phyloP scores from a whole-genome alignment of 2,113 vertebrate species.

The Actenoides hombroni region DNA sequence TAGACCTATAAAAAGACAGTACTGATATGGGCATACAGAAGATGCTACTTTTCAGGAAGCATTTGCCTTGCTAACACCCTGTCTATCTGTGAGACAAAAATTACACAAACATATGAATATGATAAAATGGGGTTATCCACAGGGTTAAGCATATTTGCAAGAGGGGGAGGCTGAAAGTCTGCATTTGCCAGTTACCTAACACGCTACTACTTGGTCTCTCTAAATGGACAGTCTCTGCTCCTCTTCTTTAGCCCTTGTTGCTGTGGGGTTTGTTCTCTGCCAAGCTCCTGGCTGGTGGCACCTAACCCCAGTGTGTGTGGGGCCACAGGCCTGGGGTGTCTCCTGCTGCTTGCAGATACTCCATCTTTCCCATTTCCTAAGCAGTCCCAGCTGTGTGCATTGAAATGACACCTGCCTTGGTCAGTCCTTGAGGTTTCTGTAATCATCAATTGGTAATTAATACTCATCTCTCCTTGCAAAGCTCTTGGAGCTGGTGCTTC shows the following conservation, averaged over 20 bases:
- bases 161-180: constrained; percentile 48
- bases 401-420: background rate
- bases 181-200: constrained; percentile 37
- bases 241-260: background rate
- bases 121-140: constrained; percentile 44
- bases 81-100: constrained; percentile 61
- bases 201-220: background rate
- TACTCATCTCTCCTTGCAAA: background rate
- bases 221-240: background rate
- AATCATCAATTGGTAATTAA: background rate
- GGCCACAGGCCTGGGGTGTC: background rate
- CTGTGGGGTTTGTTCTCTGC: background rate
- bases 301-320: background rate
- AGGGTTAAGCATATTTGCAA: constrained; percentile 35
- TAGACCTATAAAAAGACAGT: constrained; percentile 41
- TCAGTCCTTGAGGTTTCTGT: background rate
- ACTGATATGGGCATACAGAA: constrained; percentile 34
- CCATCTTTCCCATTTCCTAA: background rate
- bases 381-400: accelerated
- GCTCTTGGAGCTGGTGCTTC: background rate
- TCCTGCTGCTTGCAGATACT: accelerated
- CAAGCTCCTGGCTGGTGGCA: accelerated
- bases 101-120: constrained; percentile 49
- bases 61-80: constrained; percentile 59
- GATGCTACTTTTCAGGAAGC: constrained; percentile 51